phyloP scores from a whole-genome alignment of 2,888 invertebrate species.

The Thyatira batis region DNA sequence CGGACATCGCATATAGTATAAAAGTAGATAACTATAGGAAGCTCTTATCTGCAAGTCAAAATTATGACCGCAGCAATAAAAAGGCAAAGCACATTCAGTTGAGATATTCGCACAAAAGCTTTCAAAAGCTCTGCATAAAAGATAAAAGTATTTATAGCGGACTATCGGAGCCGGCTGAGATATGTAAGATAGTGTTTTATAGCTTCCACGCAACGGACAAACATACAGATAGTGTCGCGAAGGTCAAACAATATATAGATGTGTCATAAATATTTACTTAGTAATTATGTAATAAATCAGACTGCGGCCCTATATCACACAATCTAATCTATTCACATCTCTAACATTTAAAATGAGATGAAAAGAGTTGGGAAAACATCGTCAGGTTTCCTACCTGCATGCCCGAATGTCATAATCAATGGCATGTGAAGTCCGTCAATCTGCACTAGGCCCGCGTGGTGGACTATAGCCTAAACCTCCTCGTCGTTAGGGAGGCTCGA shows the following conservation, averaged over 20 bases:
- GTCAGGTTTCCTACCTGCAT: too few relatives aligned
- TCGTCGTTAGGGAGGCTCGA: too few relatives aligned
- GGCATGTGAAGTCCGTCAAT: too few relatives aligned
- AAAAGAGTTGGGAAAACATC: too few relatives aligned
- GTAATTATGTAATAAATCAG: too few relatives aligned
- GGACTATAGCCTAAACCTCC: too few relatives aligned
- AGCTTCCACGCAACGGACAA: conserved; percentile 27
- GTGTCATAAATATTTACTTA: conserved; percentile 6
- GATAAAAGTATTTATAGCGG: conserved; percentile 32
- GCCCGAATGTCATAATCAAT: too few relatives aligned
- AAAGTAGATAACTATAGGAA: conserved; percentile 15
- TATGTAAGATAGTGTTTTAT: conserved; percentile 35
- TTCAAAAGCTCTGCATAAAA: conserved; percentile 8
- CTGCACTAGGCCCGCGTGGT: too few relatives aligned
- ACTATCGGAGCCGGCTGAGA: conserved; percentile 15
- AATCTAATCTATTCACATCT: too few relatives aligned
- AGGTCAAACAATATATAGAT: conserved; percentile 1
- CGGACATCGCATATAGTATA: too few relatives aligned
- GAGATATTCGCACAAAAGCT: conserved; percentile 5
- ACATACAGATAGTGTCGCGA: conserved; percentile 25
- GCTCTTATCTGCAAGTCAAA: conserved; percentile 11
- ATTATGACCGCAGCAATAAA: conserved; percentile 4
- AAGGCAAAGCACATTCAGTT: neutral
- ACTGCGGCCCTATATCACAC: too few relatives aligned
- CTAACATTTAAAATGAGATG: too few relatives aligned